Evolutionary conservation across 2,888 invertebrate genomes (phyloP).

Genomic region (Acrocyrtus sp.): DNA sequence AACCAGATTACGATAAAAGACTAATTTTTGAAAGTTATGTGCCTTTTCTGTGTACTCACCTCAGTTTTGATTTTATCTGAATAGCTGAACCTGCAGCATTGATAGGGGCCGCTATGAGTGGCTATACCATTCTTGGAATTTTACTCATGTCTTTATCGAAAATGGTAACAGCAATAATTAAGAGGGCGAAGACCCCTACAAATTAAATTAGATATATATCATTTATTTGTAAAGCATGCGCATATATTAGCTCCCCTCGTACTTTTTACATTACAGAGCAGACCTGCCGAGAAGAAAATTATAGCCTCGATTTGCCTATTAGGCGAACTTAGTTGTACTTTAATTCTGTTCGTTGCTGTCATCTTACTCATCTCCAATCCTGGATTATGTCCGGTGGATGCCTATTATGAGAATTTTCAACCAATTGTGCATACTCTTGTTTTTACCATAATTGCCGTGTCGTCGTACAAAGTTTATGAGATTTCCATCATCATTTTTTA

Average conservation of each 20-base stretch:
- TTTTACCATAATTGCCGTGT: slow-evolving; percentile 2
- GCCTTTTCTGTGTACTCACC: not conserved
- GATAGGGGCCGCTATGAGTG: slow-evolving; percentile 23
- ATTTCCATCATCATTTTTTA: slow-evolving; percentile 22
- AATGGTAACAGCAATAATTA: too few species aligned
- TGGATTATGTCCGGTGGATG: slow-evolving; percentile 18
- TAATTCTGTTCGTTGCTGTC: slow-evolving; percentile 4
- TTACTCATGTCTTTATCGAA: slow-evolving; percentile 6
- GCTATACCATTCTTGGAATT: slow-evolving; percentile 17
- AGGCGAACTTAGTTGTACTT: slow-evolving; percentile 6
- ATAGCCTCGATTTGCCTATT: slow-evolving; percentile 9
- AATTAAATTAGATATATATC: too few species aligned
- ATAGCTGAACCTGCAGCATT: slow-evolving; percentile 22
- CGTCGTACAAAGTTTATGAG: slow-evolving; percentile 23
- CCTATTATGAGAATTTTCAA: slow-evolving; percentile 27
- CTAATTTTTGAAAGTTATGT: not conserved
- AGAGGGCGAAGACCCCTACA: too few species aligned
- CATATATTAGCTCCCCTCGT: too few species aligned
- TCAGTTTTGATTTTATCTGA: too few species aligned
- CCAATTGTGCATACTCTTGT: not conserved
- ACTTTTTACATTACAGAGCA: too few species aligned
- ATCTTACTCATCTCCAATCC: not conserved
- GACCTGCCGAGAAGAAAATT: slow-evolving; percentile 9
- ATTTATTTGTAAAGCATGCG: too few species aligned
- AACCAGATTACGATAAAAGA: too few species aligned